Evolutionary conservation across 2,888 invertebrate genomes (phyloP), one percentile per base, ranked within the genome.

Genomic region (Calameuta pallipes): DNA sequence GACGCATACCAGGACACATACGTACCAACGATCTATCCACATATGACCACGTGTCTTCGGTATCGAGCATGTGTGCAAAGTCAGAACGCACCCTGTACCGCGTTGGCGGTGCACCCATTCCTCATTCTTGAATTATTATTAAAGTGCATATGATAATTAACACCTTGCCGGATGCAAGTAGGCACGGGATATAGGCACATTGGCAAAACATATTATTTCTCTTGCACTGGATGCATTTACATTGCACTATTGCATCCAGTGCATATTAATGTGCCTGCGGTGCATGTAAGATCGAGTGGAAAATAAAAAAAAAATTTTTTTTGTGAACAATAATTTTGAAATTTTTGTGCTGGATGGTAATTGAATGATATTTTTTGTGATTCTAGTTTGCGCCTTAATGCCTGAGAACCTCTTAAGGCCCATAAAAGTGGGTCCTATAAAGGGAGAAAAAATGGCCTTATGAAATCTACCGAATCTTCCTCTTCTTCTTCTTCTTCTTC

Each of bases 81-180:
- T 11, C 12, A 30, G 70, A 30, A 11, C 3, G 30, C 70, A 33
- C 30, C 33, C 70, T 30, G 33, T 36, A 41, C 11, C 23, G 34
- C n/a, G 13, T 34, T 23, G 15, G 33, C n/a, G 73, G 23, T 41
- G 75, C 81, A 68, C 74, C 78, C 80, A 80, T 83, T 83, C 80
- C 81, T 83, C 82, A 83, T 82, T 79, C 81, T 82, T 81, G 81
- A 82, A 84, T 84, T 82, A 83, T 83, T 80, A 83, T 82, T 74
- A 79, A 80, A 71, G 75, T 80, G 78, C 77, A 79, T 81, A 81
- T 82, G 82, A 79, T 83, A 83, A 83, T 83, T 84, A 84, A 78
- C 80, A 80, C 80, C 80, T 81, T 81, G 79, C 81, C 80, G 76
- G 79, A 80, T 80, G 41, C 41, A 41, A 41, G 41, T 41, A 41